These are phyloP conservation scores for Ophthalmolycus amberensis DNA, from an alignment of 2,113 vertebrate genomes.

Conservation along the genomic window DNA sequence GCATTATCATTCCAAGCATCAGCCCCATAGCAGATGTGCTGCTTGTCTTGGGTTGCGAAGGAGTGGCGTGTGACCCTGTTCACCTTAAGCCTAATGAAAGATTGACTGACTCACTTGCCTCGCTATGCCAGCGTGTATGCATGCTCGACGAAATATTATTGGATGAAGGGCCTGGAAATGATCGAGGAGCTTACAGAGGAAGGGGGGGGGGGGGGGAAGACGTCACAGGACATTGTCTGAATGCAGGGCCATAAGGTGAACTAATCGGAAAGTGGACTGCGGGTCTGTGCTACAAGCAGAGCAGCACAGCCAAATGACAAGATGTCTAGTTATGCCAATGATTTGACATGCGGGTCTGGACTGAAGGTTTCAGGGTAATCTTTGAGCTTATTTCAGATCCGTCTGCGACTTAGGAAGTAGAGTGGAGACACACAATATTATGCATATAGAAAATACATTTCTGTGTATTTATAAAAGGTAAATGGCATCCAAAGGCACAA, in stretches of 20 bases:
- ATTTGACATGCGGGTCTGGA: constrained; percentile 36
- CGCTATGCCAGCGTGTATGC: constrained; percentile 51
- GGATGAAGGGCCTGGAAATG: constrained; percentile 65
- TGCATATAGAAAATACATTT: not conserved
- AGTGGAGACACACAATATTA: not conserved
- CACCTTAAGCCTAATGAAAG: constrained; percentile 88
- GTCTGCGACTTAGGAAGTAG: not conserved
- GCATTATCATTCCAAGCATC: constrained; percentile 87
- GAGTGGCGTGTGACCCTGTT: constrained; percentile 87
- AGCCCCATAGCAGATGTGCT: constrained; percentile 85
- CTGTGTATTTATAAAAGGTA: not conserved
- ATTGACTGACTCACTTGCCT: constrained; percentile 81
- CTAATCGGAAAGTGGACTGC: constrained; percentile 51
- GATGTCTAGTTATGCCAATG: constrained; percentile 30
- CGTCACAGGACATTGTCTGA: constrained; percentile 44
- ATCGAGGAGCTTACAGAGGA: constrained; percentile 54
- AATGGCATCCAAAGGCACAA: not conserved
- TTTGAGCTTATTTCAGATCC: constrained; percentile 31
- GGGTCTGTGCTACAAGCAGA: constrained; percentile 14
- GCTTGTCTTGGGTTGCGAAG: constrained; percentile 84
- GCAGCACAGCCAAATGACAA: constrained; percentile 22
- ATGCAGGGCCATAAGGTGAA: constrained; percentile 44
- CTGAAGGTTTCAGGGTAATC: constrained; percentile 15
- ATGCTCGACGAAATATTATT: constrained; percentile 79
- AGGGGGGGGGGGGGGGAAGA: not conserved